These are phyloP conservation scores for Ochotona princeps DNA, from an alignment of 2,113 vertebrate species.

Conservation along the genomic window DNA sequence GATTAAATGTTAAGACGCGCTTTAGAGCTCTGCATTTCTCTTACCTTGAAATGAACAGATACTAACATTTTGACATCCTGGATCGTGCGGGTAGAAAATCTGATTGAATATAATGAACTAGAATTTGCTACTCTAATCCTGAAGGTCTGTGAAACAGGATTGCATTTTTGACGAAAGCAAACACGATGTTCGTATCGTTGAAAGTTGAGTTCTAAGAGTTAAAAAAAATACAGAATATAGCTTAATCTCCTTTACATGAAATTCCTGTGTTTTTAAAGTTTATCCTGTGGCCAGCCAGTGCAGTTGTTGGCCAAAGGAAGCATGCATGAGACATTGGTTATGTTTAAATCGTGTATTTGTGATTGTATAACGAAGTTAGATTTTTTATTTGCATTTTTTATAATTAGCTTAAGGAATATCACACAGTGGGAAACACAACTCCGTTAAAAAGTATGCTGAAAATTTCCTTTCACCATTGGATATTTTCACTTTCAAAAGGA, in stretches of 20 bases:
- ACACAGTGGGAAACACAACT: too few relatives aligned
- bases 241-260: constrained; percentile 34
- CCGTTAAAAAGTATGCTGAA: too few relatives aligned
- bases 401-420: background rate
- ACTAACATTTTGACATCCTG: background rate
- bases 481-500: constrained; percentile 31
- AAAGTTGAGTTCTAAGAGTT: background rate
- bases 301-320: background rate
- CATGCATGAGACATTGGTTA: background rate
- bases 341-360: background rate
- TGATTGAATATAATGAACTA: constrained; percentile 12
- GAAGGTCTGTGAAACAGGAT: background rate
- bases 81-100: constrained; percentile 25
- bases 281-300: background rate
- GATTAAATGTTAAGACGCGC: constrained; percentile 12
- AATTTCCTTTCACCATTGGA: constrained; percentile 18
- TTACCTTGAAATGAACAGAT: constrained; percentile 19
- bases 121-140: background rate
- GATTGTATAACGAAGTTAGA: background rate
- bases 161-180: background rate
- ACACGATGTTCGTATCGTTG: constrained; percentile 3
- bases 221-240: background rate
- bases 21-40: constrained; percentile 29
- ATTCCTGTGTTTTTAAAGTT: constrained; percentile 5
- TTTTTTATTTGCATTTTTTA: constrained; percentile 27